Evolutionary conservation across 1,140 invertebrate genomes (phyloP).

Genomic region (Heliothis virescens): DNA sequence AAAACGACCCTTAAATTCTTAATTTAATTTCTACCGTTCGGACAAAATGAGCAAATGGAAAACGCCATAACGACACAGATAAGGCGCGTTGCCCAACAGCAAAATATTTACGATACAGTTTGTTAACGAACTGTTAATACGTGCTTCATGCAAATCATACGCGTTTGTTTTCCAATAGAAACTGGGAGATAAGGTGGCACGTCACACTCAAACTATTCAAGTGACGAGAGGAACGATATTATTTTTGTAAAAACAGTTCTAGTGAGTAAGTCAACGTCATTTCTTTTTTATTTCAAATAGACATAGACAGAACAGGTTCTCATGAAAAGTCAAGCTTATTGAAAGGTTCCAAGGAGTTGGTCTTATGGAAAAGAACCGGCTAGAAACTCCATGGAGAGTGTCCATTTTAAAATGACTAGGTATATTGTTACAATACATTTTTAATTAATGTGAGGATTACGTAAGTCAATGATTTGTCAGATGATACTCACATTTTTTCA

Average conservation of each 20-base stretch:
- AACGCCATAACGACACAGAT: conserved; percentile 38
- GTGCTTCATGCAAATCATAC: conserved; percentile 78
- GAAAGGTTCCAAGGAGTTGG: no score
- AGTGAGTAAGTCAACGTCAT: no score
- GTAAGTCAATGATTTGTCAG: no score
- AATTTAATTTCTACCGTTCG: neutral
- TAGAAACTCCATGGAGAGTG: no score
- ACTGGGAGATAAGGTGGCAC: conserved; percentile 47
- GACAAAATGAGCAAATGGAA: conserved; percentile 41
- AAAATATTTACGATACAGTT: conserved; percentile 79
- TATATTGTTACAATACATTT: no score
- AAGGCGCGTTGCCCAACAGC: conserved; percentile 64
- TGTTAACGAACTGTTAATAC: conserved; percentile 80
- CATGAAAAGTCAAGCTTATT: no score
- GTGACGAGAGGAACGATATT: conserved; percentile 15
- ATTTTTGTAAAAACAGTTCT: neutral
- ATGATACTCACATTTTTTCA: no score
- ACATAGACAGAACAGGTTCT: no score
- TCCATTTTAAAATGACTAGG: no score
- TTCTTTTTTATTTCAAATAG: no score
- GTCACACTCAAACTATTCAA: conserved; percentile 13
- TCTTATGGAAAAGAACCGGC: no score
- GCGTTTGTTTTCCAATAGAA: conserved; percentile 74
- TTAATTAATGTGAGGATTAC: no score
- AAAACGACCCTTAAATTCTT: neutral